phyloP scores from a whole-genome alignment of 2,888 invertebrate genomes.

The Microdon myrmicae region DNA sequence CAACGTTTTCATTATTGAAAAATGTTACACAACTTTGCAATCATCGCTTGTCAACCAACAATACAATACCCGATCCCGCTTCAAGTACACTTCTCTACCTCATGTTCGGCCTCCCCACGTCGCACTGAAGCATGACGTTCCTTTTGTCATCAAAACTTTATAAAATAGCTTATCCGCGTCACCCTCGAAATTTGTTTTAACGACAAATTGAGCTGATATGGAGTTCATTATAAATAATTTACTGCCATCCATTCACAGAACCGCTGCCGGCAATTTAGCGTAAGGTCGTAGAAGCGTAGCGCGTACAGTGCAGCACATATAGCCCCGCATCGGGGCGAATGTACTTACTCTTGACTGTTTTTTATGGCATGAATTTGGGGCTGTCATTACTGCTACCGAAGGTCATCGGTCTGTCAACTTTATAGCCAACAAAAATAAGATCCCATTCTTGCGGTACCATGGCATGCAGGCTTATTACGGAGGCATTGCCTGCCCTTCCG shows the following conservation, averaged over 20 bases:
- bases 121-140: too few species aligned
- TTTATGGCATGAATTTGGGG: slow-evolving; percentile 19
- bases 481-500: too few species aligned
- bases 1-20: too few species aligned
- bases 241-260: slow-evolving; percentile 14
- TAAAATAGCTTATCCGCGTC: slow-evolving; percentile 11
- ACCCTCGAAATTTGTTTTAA: slow-evolving; percentile 23
- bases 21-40: too few species aligned
- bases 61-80: too few species aligned
- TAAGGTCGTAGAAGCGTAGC: slow-evolving; percentile 18
- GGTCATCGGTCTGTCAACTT: slow-evolving; percentile 8
- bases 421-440: slow-evolving; percentile 11
- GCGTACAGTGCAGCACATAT: background rate
- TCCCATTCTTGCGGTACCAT: slow-evolving; percentile 6
- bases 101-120: too few species aligned
- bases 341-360: slow-evolving; percentile 1
- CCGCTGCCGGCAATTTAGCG: slow-evolving; percentile 16
- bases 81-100: too few species aligned
- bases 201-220: slow-evolving; percentile 24
- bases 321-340: background rate
- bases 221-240: slow-evolving; percentile 23
- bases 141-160: too few species aligned
- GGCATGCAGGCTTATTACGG: slow-evolving; percentile 9
- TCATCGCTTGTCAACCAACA: too few species aligned
- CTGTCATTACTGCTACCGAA: slow-evolving; percentile 7